These are phyloP conservation scores for Daphoenositta chrysoptera DNA, from an alignment of 2,113 vertebrate species.

Conservation along the genomic window DNA sequence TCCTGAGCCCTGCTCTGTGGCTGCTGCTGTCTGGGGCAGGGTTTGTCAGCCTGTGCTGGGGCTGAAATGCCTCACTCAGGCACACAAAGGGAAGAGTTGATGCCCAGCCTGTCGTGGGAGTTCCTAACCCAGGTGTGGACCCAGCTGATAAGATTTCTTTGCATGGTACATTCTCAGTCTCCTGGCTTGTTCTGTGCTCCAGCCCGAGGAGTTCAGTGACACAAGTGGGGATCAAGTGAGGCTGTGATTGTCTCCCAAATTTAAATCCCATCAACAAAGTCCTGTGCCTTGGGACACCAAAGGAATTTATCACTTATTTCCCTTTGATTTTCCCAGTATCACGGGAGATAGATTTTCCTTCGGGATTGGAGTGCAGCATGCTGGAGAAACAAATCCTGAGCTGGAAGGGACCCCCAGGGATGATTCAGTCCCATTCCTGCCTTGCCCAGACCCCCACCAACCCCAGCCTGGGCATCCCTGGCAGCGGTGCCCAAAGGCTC, in stretches of 20 bases:
- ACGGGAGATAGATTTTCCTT: neutral
- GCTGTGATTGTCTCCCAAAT: neutral
- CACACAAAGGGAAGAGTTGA: neutral
- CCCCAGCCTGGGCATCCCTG: neutral
- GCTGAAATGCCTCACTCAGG: neutral
- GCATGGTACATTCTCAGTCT: neutral
- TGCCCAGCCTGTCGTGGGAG: neutral
- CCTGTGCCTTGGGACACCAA: neutral
- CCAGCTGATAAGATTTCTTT: neutral
- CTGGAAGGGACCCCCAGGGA: accelerated
- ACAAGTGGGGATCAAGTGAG: neutral
- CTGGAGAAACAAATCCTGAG: neutral
- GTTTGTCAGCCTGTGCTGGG: neutral
- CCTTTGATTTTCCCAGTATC: neutral
- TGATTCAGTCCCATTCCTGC: accelerated
- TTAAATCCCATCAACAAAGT: neutral
- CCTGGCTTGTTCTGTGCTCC: neutral
- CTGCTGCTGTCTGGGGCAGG: neutral
- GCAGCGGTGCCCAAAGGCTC: neutral
- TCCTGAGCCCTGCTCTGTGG: neutral
- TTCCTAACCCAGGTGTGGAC: neutral
- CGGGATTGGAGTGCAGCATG: neutral
- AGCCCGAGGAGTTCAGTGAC: neutral
- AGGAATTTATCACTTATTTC: neutral
- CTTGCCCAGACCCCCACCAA: neutral